A percentile compares a stretch with the other conserved stretches of the same genome.
phyloP scores from a whole-genome alignment of 2,113 vertebrate genomes.

The Lates calcarifer region DNA sequence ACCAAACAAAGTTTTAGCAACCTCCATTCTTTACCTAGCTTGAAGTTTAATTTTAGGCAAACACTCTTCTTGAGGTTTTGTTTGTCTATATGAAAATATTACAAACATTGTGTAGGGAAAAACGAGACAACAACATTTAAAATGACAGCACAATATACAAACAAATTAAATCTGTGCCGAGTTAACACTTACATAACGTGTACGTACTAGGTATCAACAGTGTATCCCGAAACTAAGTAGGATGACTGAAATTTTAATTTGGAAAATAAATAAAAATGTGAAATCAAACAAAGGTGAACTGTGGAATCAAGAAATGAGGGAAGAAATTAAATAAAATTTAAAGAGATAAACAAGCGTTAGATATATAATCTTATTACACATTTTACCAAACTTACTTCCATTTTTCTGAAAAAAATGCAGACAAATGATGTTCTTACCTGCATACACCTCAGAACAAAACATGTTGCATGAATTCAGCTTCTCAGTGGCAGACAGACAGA shows the following conservation, averaged over 20 bases:
- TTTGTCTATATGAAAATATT: background rate
- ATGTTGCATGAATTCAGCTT: slow-evolving; percentile 57
- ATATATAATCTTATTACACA: background rate
- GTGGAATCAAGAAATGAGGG: background rate
- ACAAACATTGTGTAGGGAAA: too few relatives aligned
- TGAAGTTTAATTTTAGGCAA: too few relatives aligned
- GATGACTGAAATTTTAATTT: background rate
- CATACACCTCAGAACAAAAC: slow-evolving; percentile 78
- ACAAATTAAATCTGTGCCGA: background rate
- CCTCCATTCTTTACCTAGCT: background rate
- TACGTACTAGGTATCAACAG: background rate
- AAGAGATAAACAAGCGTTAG: background rate
- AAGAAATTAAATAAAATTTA: background rate
- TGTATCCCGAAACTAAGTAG: background rate
- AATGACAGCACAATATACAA: background rate
- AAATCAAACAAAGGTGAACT: background rate
- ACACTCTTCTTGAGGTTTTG: too few relatives aligned
- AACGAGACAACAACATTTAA: background rate
- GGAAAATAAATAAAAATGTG: background rate
- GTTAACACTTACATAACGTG: background rate
- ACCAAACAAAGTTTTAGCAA: background rate
- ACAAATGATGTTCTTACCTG: slow-evolving; percentile 71
- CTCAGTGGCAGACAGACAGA: background rate
- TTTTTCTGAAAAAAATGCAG: background rate
- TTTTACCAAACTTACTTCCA: background rate